Evolutionary conservation across 2,113 vertebrate species (phyloP).

Genomic region (Hemiscyllium ocellatum): DNA sequence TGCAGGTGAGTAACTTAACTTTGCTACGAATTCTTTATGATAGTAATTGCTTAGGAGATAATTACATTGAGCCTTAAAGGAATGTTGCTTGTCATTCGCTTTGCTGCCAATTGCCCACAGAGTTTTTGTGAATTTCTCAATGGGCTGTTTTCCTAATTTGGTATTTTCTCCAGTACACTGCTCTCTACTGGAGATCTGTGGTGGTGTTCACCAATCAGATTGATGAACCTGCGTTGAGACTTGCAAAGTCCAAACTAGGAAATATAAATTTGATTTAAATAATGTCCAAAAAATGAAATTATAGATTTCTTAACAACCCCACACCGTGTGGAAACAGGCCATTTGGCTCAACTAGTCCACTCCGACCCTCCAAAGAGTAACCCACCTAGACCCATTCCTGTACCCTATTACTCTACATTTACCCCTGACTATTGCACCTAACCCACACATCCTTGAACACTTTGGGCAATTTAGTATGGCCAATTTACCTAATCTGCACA

Average conservation of each 20-base stretch:
- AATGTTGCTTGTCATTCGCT: not conserved
- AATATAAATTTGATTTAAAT: not conserved
- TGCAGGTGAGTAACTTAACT: slow-evolving; percentile 19
- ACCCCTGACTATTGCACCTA: too few relatives aligned
- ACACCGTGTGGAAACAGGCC: too few relatives aligned
- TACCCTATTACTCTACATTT: too few relatives aligned
- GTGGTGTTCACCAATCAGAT: not conserved
- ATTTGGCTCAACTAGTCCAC: too few relatives aligned
- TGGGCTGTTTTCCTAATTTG: not conserved
- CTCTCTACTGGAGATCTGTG: not conserved
- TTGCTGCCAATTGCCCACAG: not conserved
- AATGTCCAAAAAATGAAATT: not conserved
- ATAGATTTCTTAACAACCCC: too few relatives aligned
- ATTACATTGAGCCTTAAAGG: not conserved
- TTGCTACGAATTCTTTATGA: not conserved
- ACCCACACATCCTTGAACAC: too few relatives aligned
- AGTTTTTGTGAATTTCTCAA: not conserved
- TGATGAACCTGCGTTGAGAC: not conserved
- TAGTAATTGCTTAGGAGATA: not conserved
- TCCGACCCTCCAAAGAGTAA: too few relatives aligned
- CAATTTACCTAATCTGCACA: too few relatives aligned
- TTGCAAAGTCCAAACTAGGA: not conserved
- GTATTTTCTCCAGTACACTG: not conserved
- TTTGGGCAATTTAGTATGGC: too few relatives aligned
- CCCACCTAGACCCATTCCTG: too few relatives aligned